Evolutionary conservation across 2,888 invertebrate species (phyloP).

Genomic region (Luperina nickerlii): DNA sequence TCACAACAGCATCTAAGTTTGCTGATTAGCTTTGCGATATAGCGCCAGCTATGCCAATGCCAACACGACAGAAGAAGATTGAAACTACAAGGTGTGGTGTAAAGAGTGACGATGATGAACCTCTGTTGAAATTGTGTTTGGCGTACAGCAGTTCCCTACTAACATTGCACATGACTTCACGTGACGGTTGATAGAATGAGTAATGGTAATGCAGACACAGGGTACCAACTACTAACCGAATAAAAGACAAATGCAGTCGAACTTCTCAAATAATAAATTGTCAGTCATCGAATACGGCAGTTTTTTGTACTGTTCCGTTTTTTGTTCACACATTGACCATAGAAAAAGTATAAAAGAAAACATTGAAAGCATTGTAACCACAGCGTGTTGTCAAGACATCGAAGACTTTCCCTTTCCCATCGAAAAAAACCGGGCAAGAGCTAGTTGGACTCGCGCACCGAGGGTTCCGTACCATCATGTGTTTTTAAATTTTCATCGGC

Average conservation of each 20-base stretch:
- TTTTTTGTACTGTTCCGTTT: conserved; percentile 17
- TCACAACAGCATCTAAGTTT: background rate
- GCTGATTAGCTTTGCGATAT: background rate
- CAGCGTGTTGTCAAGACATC: conserved; percentile 12
- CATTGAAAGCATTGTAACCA: conserved; percentile 18
- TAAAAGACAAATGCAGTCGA: conserved; percentile 1
- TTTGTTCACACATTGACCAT: conserved; percentile 29
- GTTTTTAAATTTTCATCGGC: no score
- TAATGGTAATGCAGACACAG: background rate
- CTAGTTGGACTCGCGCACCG: no score
- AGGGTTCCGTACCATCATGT: no score
- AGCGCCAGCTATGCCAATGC: background rate
- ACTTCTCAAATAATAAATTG: conserved; percentile 19
- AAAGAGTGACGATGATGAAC: background rate
- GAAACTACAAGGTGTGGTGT: background rate
- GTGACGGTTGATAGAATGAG: background rate
- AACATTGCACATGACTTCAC: background rate
- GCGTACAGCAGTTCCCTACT: background rate
- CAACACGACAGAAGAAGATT: background rate
- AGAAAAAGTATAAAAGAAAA: conserved; percentile 35
- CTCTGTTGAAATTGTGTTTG: background rate
- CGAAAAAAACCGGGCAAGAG: conserved; percentile 1
- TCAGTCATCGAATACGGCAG: conserved; percentile 8
- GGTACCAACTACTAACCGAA: conserved; percentile 1
- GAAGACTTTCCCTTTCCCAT: conserved; percentile 38